Evolutionary conservation across 1,140 invertebrate genomes (phyloP).

Genomic region (Hetaerina americana): DNA sequence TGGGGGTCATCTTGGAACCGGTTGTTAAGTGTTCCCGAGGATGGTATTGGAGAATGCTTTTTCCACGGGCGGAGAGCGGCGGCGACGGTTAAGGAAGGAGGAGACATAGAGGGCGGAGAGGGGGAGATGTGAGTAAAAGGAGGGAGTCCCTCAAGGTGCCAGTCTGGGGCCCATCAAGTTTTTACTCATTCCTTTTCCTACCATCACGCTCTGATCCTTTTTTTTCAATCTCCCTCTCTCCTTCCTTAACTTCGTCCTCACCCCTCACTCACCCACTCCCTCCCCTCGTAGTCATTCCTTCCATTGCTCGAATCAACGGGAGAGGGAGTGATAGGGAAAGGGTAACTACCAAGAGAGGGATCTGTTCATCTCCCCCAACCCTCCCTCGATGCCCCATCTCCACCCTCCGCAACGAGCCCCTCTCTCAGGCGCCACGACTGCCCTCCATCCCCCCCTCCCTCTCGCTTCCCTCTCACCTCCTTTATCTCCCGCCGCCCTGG

Average conservation of each 20-base stretch:
- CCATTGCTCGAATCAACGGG: too few relatives aligned
- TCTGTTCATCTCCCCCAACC: too few relatives aligned
- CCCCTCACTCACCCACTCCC: neutral
- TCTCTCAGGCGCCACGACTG: neutral
- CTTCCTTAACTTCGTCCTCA: neutral
- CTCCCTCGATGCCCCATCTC: too few relatives aligned
- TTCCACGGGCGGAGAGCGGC: too few relatives aligned
- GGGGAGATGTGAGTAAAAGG: too few relatives aligned
- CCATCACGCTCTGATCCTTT: too few relatives aligned
- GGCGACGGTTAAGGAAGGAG: too few relatives aligned
- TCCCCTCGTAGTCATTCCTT: neutral
- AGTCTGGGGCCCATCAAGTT: neutral
- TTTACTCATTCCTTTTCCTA: neutral
- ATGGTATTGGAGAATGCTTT: neutral
- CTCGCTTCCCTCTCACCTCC: neutral
- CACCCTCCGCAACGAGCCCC: neutral
- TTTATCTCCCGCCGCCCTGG: neutral
- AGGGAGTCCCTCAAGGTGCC: neutral
- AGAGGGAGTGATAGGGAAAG: too few relatives aligned
- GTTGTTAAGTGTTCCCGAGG: neutral
- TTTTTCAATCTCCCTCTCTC: neutral
- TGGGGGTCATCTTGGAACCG: neutral
- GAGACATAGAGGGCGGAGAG: too few relatives aligned
- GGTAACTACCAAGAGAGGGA: too few relatives aligned
- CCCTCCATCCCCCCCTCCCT: neutral